phyloP scores from a whole-genome alignment of 2,888 invertebrate genomes.

The Sarcophaga carnaria region DNA sequence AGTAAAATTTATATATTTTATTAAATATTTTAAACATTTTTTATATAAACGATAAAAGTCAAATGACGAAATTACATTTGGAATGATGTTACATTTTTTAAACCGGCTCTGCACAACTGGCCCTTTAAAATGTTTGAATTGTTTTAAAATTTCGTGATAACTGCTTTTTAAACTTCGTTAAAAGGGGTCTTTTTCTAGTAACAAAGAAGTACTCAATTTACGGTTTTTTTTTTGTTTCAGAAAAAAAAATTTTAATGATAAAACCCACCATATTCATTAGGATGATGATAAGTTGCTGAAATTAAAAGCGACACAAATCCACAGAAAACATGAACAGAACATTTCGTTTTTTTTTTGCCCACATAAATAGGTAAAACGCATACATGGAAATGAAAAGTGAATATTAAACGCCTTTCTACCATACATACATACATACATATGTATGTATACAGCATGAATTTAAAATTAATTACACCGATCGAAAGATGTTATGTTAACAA shows the following conservation, averaged over 20 bases:
- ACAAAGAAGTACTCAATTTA: constrained; percentile 69
- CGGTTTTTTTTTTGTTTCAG: constrained; percentile 54
- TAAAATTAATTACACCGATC: constrained; percentile 58
- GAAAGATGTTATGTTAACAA: constrained; percentile 44
- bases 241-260: constrained; percentile 10
- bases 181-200: background rate
- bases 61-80: background rate
- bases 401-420: too few relatives aligned
- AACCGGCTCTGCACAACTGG: background rate
- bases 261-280: constrained; percentile 48
- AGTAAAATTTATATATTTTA: too few relatives aligned
- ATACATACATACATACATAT: too few relatives aligned
- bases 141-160: constrained; percentile 77
- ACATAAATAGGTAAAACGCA: background rate
- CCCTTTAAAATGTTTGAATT: constrained; percentile 11
- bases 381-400: too few relatives aligned
- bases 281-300: constrained; percentile 43
- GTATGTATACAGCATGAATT: background rate
- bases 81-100: background rate
- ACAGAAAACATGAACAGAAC: constrained; percentile 13
- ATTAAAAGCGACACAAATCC: constrained; percentile 4
- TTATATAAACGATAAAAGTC: too few relatives aligned
- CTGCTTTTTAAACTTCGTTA: constrained; percentile 74
- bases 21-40: too few relatives aligned
- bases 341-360: constrained; percentile 18